Base-by-base conservation (phyloP, 1,140 invertebrate genomes). In the Venustaconcha ellipsiformis region DNA sequence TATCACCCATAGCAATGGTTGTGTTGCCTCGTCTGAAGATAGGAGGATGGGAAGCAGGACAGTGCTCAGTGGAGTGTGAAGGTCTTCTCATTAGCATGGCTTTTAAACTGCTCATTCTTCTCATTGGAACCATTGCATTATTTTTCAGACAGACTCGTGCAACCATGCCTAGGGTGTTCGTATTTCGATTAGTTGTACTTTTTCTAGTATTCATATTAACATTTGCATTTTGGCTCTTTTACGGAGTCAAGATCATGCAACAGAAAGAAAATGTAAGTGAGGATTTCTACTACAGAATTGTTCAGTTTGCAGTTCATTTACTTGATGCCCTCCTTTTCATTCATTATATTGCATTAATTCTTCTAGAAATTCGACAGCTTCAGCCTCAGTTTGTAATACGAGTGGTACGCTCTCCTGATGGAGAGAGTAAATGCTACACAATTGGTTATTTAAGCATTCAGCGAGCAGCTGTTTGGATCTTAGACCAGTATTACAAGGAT, bases 171-270 rank as follows among this genome's bases (percentile, higher is more conserved):
- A 92, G 97, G 78, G 95, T 99, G 83, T 97, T 96, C 90, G 92
- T 98, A 59, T 97, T 97, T 86, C 92, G 96, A 83, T 94, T 96
- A 1, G 92, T 96, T 79, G 94, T 98, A 26, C 91, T 98, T 66
- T 92, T 96, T 17, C 92, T 99, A 57, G 93, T 98, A n/a, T 93
- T 97, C 67, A 92, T 99, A 15, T 95, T 97, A 87, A 96, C 95
- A 72, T 97, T 98, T 91, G 94, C 96, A 18, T 99, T 97, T 91
- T 99, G 98, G 97, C 91, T 99, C 0, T 99, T 99, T 89, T 99
- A 99, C 87, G 94, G 96, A 94, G 98, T 92, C 93, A 96, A 79
- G 74, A 92, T 78, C 86, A 91, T 86, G 84, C 88, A 78, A 71
- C 87, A 83, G 78, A 88, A 72, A 67, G 79, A 73, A 57, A 55